Evolutionary conservation across 2,888 invertebrate species (phyloP), one percentile per base, ranked within the genome.

Genomic region (Euzetes globulus): DNA sequence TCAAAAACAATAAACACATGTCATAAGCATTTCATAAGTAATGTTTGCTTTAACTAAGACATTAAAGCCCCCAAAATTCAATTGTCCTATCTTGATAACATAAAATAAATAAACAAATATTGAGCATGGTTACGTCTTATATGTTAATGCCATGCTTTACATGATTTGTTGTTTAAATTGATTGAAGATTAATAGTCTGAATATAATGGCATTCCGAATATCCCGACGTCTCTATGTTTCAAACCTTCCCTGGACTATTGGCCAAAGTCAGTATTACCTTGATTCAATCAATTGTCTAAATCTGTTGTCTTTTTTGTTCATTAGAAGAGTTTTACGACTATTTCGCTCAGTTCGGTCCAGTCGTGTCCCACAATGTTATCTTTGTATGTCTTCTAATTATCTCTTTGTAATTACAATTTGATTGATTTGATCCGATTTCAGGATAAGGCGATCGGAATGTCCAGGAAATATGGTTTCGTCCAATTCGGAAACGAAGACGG

Each of bases 401-500:
- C 13, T 4, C 15, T 63, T 41, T 41, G 7, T n/a, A n/a, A 1
- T 41, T 19, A 19, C n/a, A 6, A 33, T 3, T 65, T 17, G 11
- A 65, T 65, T 29, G 5, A 19, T 19, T 63, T 19, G 7, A 60
- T 65, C 19, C 3, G 1, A 65, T 41, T 33, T 17, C 7, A 65
- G 65, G 65, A 65, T 22, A 65, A 41, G 19, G 13, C 9, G 1
- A 65, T 19, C n/a, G 65, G 65, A 33, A 11, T 65, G 13, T 65
- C 65, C 2, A 37, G 19, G 41, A 65, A 22, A 13, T 65, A 17
- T 11, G 65, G 65, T 19, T 65, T 65, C n/a, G 37, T 65, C n/a
- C 65, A 65, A 13, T 65, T 65, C 41, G 65, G 65, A n/a, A 65
- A 65, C 13, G 65, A 65, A 41, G 65, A 65, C 41, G 37, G 9